A percentile compares a stretch with the other conserved stretches of the same genome.
Evolutionary conservation across 2,113 vertebrate species (phyloP).

Genomic region (Platichthys flesus): DNA sequence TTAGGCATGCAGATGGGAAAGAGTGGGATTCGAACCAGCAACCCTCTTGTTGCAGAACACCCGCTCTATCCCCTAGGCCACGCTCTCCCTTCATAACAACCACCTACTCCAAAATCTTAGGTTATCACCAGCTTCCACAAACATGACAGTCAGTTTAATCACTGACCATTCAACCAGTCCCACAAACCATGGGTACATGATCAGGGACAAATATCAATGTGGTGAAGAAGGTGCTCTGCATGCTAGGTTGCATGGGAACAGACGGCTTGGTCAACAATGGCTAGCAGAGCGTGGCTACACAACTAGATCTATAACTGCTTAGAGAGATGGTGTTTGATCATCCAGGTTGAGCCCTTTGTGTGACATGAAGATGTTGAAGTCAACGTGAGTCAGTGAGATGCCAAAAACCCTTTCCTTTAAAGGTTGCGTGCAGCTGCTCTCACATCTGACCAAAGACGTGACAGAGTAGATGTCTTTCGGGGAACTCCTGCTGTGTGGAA

Average conservation of each 20-base stretch:
- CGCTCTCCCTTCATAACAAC: not conserved
- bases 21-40: no score
- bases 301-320: slow-evolving; percentile 27
- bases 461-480: not conserved
- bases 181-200: slow-evolving; percentile 50
- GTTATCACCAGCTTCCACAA: slow-evolving; percentile 27
- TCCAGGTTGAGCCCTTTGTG: not conserved
- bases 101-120: not conserved
- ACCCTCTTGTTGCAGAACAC: no score
- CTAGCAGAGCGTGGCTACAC: slow-evolving; percentile 40
- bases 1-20: no score
- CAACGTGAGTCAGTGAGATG: not conserved
- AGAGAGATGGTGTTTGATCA: slow-evolving; percentile 1
- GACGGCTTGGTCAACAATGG: slow-evolving; percentile 36
- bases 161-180: slow-evolving; percentile 42
- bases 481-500: slow-evolving; percentile 37
- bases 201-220: slow-evolving; percentile 53
- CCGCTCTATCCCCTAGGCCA: no score
- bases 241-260: slow-evolving; percentile 55
- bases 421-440: slow-evolving; percentile 15
- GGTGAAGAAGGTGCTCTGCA: slow-evolving; percentile 44
- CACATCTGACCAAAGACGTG: slow-evolving; percentile 14
- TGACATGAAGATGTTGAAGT: slow-evolving; percentile 6
- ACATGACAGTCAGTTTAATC: slow-evolving; percentile 41
- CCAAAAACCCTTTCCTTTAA: not conserved